These are phyloP conservation scores for Melitaea athalia DNA, from an alignment of 2,888 invertebrate species.

Conservation along the genomic window DNA sequence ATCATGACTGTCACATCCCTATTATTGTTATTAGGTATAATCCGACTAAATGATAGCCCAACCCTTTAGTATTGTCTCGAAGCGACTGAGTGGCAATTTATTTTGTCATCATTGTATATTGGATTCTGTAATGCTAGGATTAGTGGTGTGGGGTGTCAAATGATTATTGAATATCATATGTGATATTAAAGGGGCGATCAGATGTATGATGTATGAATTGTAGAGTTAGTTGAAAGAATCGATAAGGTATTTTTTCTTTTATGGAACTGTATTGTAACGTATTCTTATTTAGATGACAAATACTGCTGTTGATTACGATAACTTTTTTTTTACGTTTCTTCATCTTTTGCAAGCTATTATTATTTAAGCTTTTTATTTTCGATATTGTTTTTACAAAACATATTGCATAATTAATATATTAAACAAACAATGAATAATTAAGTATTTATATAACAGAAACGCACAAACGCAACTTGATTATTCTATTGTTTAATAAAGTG, in stretches of 20 bases:
- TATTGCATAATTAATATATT: background rate
- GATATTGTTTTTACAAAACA: too few relatives aligned
- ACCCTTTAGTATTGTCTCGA: slow-evolving; percentile 65
- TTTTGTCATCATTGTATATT: slow-evolving; percentile 67
- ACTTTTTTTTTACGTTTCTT: too few relatives aligned
- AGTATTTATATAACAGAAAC: background rate
- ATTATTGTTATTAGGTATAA: slow-evolving; percentile 49
- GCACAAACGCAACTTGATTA: background rate
- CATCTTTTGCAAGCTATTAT: too few relatives aligned
- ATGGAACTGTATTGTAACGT: too few relatives aligned
- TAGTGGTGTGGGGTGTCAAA: slow-evolving; percentile 53
- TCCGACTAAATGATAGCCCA: slow-evolving; percentile 55
- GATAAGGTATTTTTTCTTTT: too few relatives aligned
- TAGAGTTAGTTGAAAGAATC: background rate
- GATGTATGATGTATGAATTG: too few relatives aligned
- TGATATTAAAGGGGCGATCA: slow-evolving; percentile 19
- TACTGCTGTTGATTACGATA: too few relatives aligned
- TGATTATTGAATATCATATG: slow-evolving; percentile 42
- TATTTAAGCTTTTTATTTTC: too few relatives aligned
- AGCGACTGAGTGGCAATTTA: slow-evolving; percentile 64
- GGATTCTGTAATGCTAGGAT: slow-evolving; percentile 56
- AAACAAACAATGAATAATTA: background rate
- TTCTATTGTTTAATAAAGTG: background rate
- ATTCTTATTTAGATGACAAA: too few relatives aligned
- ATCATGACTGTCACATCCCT: slow-evolving; percentile 28